Percentiles rank a stretch among this genome's conserved stretches.
phyloP scores from a whole-genome alignment of 1,140 invertebrate genomes.

The Pseudoatta argentina region DNA sequence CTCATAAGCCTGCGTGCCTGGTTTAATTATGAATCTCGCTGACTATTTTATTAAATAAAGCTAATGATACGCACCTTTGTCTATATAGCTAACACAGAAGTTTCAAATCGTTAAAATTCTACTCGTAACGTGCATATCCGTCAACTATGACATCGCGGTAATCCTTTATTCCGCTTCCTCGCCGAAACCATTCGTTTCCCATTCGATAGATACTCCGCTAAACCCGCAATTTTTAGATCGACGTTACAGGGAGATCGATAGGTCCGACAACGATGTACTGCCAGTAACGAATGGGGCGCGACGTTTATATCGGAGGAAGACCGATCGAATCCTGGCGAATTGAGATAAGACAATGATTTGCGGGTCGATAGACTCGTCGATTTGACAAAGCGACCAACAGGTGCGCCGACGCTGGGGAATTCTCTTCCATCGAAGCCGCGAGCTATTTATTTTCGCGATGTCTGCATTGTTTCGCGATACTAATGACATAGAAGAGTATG shows the following conservation, averaged over 20 bases:
- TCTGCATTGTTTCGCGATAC: neutral
- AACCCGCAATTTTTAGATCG: constrained; percentile 53
- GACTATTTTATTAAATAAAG: constrained; percentile 22
- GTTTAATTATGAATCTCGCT: constrained; percentile 31
- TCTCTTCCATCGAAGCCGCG: neutral
- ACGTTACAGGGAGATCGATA: constrained; percentile 45
- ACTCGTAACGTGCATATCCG: neutral
- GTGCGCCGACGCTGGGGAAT: constrained; percentile 16
- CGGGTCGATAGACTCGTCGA: constrained; percentile 49
- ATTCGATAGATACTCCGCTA: constrained; percentile 34
- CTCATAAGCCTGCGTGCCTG: neutral
- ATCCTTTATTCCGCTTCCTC: constrained; percentile 42
- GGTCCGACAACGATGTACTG: constrained; percentile 36
- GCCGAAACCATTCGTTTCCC: constrained; percentile 29
- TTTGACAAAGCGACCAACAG: constrained; percentile 60
- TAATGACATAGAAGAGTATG: constrained; percentile 4
- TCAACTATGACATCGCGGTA: constrained; percentile 33
- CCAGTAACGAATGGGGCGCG: constrained; percentile 32
- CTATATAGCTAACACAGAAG: too few species aligned
- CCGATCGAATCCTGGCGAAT: constrained; percentile 47
- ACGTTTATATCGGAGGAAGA: constrained; percentile 50
- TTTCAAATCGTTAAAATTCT: constrained; percentile 44
- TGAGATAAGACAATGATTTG: constrained; percentile 56
- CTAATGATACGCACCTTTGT: constrained; percentile 20
- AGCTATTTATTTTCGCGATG: constrained; percentile 48